These are phyloP conservation scores for Cerastis rubricosa DNA, from an alignment of 2,888 invertebrate genomes.

Conservation along the genomic window DNA sequence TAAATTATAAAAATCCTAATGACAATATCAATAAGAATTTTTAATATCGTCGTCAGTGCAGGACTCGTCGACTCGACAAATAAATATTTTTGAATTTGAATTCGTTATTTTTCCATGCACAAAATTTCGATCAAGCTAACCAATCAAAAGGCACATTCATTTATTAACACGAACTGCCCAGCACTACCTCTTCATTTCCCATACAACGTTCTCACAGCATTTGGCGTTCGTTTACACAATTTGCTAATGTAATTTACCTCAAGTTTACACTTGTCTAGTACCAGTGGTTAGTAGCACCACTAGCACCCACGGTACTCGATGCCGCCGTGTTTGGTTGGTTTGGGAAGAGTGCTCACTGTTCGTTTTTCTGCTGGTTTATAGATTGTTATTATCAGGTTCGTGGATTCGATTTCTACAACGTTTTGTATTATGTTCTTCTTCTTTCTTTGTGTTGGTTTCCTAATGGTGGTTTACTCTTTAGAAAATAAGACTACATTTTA, in stretches of 20 bases:
- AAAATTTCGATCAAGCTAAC: background rate
- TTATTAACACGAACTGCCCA: constrained; percentile 24
- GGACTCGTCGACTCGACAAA: too few species aligned
- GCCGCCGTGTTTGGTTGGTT: constrained; percentile 49
- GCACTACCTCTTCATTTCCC: constrained; percentile 66
- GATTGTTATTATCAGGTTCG: background rate
- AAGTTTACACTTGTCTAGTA: constrained; percentile 61
- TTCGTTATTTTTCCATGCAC: too few species aligned
- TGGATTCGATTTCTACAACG: background rate
- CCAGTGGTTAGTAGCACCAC: constrained; percentile 29
- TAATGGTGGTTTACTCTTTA: background rate
- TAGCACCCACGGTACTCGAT: constrained; percentile 52
- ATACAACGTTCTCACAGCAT: constrained; percentile 65
- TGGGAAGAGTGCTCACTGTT: constrained; percentile 8
- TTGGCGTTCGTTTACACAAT: constrained; percentile 61
- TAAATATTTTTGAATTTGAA: too few species aligned
- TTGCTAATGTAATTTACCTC: constrained; percentile 71
- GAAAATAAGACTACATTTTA: background rate
- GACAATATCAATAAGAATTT: too few species aligned
- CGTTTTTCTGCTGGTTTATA: background rate
- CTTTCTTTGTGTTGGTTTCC: too few species aligned
- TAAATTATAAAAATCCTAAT: too few species aligned
- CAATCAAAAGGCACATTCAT: constrained; percentile 18
- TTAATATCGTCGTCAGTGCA: too few species aligned
- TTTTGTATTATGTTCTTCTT: background rate